Base-by-base conservation (phyloP, 2,888 invertebrate genomes). In the Mellilla xanthometata region DNA sequence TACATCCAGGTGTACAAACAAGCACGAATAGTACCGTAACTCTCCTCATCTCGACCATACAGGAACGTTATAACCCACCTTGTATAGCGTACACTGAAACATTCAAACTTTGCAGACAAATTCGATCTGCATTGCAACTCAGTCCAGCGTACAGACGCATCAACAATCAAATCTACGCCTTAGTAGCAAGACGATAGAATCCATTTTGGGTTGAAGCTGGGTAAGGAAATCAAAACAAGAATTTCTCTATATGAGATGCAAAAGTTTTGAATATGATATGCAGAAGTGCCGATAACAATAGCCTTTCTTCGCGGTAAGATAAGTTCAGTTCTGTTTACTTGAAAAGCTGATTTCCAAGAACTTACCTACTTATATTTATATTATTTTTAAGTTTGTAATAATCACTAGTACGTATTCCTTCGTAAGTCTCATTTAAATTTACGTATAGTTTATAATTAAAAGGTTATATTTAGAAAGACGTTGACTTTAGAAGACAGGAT, bases 31-130 rank as follows among this genome's bases (percentile, higher is more conserved):
- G 49, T 56, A 67, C 62, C 67, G 72, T 71, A 76, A 66, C 67
- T 75, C 56, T 57, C 68, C 67, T 61, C 62, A 57, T 59, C 60
- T 63, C 49, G 48, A 51, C 58, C 62, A 65, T 67, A 70, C 58
- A 72, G 68, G 61, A 68, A 63, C 71, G 68, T 72, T 76, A 71
- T 71, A 71, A 78, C 76, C 70, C 62, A 60, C 58, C 64, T 62
- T 64, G 65, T 72, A 24, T 24, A 19, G 4, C 2, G 63, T 39
- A 38, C 73, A 79, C 71, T 72, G 78, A 80, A 83, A 78, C 86
- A 82, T 84, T 81, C 82, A 84, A 89, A 89, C 88, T 89, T 89
- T 78, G 86, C 86, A 89, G 88, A 89, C 88, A 81, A 82, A 84
- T 86, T 86, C 87, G 84, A 87, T 87, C 83, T 77, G 68, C 68